Evolutionary conservation across 2,113 vertebrate genomes (phyloP), one percentile per base, ranked within the genome.

Genomic region (Varanus salvator): DNA sequence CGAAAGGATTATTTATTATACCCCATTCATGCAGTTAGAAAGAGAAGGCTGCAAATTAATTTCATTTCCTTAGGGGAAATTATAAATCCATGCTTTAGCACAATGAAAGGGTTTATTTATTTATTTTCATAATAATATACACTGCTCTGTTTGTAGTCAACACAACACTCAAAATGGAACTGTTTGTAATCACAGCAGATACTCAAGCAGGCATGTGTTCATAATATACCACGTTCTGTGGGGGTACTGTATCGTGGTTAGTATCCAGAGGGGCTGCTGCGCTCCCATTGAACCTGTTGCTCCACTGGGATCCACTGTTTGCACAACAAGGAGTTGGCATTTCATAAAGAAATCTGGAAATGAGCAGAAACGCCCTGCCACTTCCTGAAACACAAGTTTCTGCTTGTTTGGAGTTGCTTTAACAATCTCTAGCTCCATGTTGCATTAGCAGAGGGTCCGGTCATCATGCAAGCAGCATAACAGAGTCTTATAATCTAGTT

Each of bases 1-100:
- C 88, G 92, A 82, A 94, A 93, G 23, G 48, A 92, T 89, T 94
- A 94, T 95, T 95, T 95, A 94, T 96, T 96, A 93, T 91, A 74
- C 66, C 80, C 31, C 85, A 57, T 83, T 88, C 87, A 90, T 71
- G 93, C 85, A 80, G 74, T 93, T 82, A 29, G 34, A 81, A 90
- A 94, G 94, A 85, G 94, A 86, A 44, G 76, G 75, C 15, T 78
- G 91, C 95, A 95, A 95, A 91, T 95, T 95, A 92, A 95, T 96
- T 97, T 95, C 15, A 54, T 93, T 96, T 97, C 92, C 91, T 94
- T 94, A 89, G 68, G 90, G 94, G 89, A 94, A 76, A 93, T 91
- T 95, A 88, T 86, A 93, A 96, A 95, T 69, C 52, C 91, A 85
- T 85, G 68, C 1, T 60, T 80, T 85, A 94, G 80, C 38, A 88